Evolutionary conservation across 2,797 vertebrate species (phyloP).

Genomic region (Acanthis flammea): DNA sequence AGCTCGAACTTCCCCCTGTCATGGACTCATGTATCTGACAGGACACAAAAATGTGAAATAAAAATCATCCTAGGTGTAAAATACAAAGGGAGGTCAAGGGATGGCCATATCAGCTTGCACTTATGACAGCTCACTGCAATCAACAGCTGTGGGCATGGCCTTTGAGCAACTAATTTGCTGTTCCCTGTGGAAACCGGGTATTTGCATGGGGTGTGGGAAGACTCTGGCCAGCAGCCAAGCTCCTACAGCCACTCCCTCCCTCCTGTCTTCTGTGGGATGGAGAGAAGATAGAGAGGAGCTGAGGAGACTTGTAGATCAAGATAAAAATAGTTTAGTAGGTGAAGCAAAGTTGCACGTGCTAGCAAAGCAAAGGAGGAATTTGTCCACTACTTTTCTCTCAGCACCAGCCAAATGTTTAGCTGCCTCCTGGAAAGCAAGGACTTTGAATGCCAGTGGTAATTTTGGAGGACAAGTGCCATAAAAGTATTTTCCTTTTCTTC

Average conservation of each 20-base stretch:
- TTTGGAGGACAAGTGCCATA: neutral
- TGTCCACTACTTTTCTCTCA: neutral
- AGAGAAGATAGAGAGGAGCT: neutral
- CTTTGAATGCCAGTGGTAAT: neutral
- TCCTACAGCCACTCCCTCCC: neutral
- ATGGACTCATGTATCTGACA: neutral
- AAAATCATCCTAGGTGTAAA: neutral
- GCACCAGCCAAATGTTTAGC: neutral
- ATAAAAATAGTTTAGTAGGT: neutral
- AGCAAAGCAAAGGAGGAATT: neutral
- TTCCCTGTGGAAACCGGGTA: neutral
- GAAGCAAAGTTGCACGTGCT: accelerated
- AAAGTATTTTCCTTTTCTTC: neutral
- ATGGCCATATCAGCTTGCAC: neutral
- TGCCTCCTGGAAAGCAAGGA: neutral
- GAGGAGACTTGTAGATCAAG: neutral
- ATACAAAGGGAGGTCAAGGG: neutral
- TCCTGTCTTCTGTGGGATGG: neutral
- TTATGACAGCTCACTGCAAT: neutral
- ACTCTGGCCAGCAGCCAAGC: neutral
- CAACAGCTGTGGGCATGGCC: neutral
- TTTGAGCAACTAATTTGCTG: neutral
- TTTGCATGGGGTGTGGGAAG: neutral
- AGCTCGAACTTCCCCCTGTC: neutral
- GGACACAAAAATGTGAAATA: neutral